Evolutionary conservation across 2,888 invertebrate genomes (phyloP).

Genomic region (Rhamnusium bicolor): DNA sequence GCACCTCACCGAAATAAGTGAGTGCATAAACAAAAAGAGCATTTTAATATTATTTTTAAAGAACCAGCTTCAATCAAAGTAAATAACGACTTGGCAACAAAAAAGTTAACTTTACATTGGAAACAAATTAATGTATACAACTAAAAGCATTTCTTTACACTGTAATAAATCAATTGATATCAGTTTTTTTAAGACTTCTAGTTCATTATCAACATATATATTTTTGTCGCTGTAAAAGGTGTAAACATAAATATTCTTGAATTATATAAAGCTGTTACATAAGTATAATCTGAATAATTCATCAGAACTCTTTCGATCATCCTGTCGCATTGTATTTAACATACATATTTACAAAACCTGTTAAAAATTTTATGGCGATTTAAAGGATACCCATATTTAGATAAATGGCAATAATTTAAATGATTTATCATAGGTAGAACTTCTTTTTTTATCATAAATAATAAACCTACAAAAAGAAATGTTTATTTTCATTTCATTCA

Average conservation of each 20-base stretch:
- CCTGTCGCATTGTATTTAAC: neutral
- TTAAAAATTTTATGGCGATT: no score
- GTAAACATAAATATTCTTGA: neutral
- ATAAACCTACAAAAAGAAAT: no score
- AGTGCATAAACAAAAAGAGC: no score
- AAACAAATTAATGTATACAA: neutral
- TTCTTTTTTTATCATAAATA: no score
- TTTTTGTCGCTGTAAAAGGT: neutral
- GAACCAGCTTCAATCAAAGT: neutral
- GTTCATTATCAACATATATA: neutral
- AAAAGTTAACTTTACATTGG: neutral
- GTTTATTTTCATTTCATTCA: no score
- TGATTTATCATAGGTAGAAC: no score
- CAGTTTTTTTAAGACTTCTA: neutral
- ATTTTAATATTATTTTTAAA: no score
- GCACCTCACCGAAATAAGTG: no score
- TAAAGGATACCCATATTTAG: no score
- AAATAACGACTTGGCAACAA: neutral
- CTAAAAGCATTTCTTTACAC: neutral
- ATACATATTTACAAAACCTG: no score
- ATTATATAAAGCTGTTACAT: neutral
- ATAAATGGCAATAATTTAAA: no score
- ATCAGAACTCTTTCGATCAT: neutral
- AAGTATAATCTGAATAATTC: neutral
- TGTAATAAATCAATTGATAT: neutral